Base-by-base conservation (phyloP, 1,140 invertebrate species). In the Mycetomoellerius zeteki region DNA sequence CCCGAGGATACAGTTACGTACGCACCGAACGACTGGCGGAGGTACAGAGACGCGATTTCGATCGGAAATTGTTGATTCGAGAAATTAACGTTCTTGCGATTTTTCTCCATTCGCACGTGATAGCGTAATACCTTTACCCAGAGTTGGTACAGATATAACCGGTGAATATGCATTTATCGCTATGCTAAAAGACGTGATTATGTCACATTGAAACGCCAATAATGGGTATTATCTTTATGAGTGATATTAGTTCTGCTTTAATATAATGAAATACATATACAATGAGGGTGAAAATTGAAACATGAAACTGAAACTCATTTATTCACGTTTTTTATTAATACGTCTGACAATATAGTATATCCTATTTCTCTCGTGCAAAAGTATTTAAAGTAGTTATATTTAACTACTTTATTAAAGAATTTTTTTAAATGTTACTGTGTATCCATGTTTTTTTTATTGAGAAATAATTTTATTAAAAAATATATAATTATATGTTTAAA, bases 1-100 rank as follows among this genome's bases (percentile, higher is more conserved):
- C 37, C 33, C 43, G 33, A 72, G 50, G 33, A 81, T 81, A 81
- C 64, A 64, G 77, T 81, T 81, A 81, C 47, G 77, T 81, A 81
- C 50, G 52, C 80, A 37, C 24, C 47, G 71, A 47, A 72, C 80
- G 30, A 47, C 47, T 27, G 27, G 37, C 47, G 80, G 37, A 21
- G 80, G 14, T 47, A 54, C 77, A 14, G 30, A 69, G 47, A 33
- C 65, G 33, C 24, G 80, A 72, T 82, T 82, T 82, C 67, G 33
- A 47, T 54, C 30, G 27, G 30, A 6, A 21, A 47, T 64, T 47
- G 65, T 81, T 82, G 80, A 58, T 58, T 72, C 67, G 27, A 37
- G 19, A 37, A 58, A 72, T 73, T 82, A 82, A 72, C n/a, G 19
- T n/a, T 24, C 52, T 47, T 82, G 30, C 37, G 33, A 43, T 58